Evolutionary conservation across 2,888 invertebrate genomes (phyloP).

Genomic region (Lepeophtheirus nordmannii): DNA sequence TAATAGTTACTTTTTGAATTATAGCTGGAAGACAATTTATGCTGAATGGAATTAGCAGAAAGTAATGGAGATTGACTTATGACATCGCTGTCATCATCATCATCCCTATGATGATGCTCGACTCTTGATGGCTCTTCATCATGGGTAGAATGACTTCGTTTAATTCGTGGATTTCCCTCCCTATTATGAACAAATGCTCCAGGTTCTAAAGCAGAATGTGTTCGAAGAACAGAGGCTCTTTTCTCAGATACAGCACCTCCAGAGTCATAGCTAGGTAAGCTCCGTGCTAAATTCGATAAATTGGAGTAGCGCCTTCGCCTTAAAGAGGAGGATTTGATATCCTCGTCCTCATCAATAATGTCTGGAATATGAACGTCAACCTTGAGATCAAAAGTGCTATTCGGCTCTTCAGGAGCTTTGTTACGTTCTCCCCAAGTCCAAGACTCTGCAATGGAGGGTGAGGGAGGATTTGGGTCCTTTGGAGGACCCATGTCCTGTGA

Average conservation of each 20-base stretch:
- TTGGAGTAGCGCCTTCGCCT: constrained; percentile 30
- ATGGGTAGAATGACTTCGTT: background rate
- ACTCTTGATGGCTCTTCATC: constrained; percentile 28
- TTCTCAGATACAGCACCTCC: constrained; percentile 37
- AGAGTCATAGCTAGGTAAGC: constrained; percentile 30
- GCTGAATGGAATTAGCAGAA: background rate
- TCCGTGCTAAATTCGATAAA: constrained; percentile 29
- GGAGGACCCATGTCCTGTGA: background rate
- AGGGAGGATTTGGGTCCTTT: background rate
- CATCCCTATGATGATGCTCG: constrained; percentile 40
- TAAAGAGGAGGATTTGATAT: background rate
- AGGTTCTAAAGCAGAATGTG: constrained; percentile 11
- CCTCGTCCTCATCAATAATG: background rate
- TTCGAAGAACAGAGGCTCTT: constrained; percentile 18
- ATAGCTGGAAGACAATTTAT: background rate
- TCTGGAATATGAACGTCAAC: constrained; percentile 13
- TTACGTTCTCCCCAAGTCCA: background rate
- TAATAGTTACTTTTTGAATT: too few relatives aligned
- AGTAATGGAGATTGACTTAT: constrained; percentile 47
- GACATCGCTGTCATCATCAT: constrained; percentile 51
- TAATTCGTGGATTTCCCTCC: constrained; percentile 34
- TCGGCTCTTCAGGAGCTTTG: background rate
- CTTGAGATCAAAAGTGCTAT: constrained; percentile 1
- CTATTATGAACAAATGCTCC: background rate
- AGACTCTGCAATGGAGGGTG: background rate